phyloP scores from a whole-genome alignment of 1,140 invertebrate species.

The Zophobas atratus region DNA sequence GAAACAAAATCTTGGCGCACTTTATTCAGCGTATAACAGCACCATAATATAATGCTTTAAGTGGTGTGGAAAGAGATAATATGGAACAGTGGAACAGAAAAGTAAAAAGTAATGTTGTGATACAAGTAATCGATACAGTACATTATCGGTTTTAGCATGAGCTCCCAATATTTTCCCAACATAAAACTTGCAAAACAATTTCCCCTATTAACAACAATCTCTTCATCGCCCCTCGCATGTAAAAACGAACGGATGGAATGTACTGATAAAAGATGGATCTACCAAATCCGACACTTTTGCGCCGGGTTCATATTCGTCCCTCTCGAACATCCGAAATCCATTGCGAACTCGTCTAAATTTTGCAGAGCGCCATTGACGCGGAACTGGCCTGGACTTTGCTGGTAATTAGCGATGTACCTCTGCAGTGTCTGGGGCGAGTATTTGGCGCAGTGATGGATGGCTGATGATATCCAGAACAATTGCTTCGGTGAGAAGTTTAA shows the following conservation, averaged over 20 bases:
- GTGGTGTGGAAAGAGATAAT: constrained; percentile 43
- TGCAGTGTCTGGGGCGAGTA: constrained; percentile 79
- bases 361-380: constrained; percentile 91
- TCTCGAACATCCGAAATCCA: constrained; percentile 87
- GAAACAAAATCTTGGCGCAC: not conserved
- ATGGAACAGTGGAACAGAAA: constrained; percentile 9
- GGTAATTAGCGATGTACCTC: constrained; percentile 75
- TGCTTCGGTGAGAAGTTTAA: constrained; percentile 77
- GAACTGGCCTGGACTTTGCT: constrained; percentile 75
- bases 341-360: constrained; percentile 89
- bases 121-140: constrained; percentile 36
- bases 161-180: not conserved
- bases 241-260: not conserved
- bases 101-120: constrained; percentile 35
- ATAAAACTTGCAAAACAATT: not conserved
- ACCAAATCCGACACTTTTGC: constrained; percentile 63
- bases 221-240: not conserved
- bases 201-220: constrained; percentile 15
- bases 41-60: constrained; percentile 35
- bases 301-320: constrained; percentile 89
- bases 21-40: constrained; percentile 7
- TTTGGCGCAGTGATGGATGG: constrained; percentile 77
- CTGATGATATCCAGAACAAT: constrained; percentile 79
- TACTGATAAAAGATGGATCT: constrained; percentile 35
- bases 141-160: constrained; percentile 28